Percentiles rank a stretch among this genome's conserved stretches.
Evolutionary conservation across 2,888 invertebrate species (phyloP).

Genomic region (Chrysolina haemoptera): DNA sequence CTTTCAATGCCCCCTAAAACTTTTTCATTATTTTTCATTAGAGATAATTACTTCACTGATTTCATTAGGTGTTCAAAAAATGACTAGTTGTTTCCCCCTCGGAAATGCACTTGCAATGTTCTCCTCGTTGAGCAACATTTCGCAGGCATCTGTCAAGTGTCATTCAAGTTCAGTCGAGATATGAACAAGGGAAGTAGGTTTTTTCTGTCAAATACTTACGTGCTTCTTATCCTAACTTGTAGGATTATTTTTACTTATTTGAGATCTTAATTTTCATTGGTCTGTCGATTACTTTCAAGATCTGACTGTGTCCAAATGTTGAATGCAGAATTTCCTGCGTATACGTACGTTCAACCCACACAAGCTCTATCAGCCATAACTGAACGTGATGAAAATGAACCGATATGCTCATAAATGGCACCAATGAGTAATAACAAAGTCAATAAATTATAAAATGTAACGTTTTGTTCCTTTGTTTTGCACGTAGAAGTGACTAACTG

Average conservation of each 20-base stretch:
- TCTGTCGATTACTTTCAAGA: neutral
- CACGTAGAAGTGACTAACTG: slow-evolving; percentile 39
- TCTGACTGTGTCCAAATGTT: neutral
- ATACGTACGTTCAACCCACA: slow-evolving; percentile 23
- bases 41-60: too few relatives aligned
- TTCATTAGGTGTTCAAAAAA: too few relatives aligned
- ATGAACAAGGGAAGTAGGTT: too few relatives aligned
- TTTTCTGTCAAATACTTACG: neutral
- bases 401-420: slow-evolving; percentile 28
- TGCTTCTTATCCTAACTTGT: neutral
- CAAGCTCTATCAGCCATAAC: slow-evolving; percentile 7
- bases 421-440: slow-evolving; percentile 34
- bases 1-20: too few relatives aligned
- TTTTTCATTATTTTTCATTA: too few relatives aligned
- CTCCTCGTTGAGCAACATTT: too few relatives aligned
- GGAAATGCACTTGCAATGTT: too few relatives aligned
- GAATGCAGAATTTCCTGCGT: slow-evolving; percentile 5
- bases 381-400: slow-evolving; percentile 34
- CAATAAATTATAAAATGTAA: slow-evolving; percentile 28
- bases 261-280: too few relatives aligned
- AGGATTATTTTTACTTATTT: neutral
- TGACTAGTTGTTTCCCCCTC: too few relatives aligned
- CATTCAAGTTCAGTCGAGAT: too few relatives aligned
- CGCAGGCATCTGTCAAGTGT: too few relatives aligned
- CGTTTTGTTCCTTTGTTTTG: slow-evolving; percentile 37